Evolutionary conservation across 2,888 invertebrate genomes (phyloP).

Genomic region (Drosophila villosipedis): DNA sequence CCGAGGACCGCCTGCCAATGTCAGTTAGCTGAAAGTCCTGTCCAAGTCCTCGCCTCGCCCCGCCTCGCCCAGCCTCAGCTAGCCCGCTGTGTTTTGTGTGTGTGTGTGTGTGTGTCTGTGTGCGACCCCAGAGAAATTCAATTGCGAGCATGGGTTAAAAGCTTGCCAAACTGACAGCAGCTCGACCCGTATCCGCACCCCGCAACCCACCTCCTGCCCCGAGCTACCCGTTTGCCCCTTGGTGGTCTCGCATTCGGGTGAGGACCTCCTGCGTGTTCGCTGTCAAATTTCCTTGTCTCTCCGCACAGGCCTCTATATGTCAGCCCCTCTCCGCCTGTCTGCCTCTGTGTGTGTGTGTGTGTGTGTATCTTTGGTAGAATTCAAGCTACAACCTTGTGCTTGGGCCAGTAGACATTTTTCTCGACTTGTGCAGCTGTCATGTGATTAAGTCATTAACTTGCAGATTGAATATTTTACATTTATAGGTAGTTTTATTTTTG

Average conservation of each 20-base stretch:
- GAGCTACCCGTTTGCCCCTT: constrained; percentile 6
- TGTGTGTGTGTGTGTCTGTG: constrained; percentile 4
- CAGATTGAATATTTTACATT: constrained; percentile 25
- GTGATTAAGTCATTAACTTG: constrained; percentile 52
- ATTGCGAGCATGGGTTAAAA: constrained; percentile 72
- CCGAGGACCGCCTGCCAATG: constrained; percentile 67
- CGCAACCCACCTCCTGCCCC: not conserved
- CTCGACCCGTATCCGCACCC: constrained; percentile 50
- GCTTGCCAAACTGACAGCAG: constrained; percentile 70
- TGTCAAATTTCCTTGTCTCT: constrained; percentile 62
- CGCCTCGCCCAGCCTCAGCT: not conserved
- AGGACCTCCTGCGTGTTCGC: constrained; percentile 56
- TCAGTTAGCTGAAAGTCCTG: constrained; percentile 68
- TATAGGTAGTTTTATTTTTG: constrained; percentile 1
- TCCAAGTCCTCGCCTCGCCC: constrained; percentile 8
- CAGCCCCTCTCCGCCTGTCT: constrained; percentile 3
- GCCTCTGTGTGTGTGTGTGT: constrained; percentile 4
- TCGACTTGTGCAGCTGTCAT: constrained; percentile 31
- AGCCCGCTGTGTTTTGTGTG: constrained; percentile 20
- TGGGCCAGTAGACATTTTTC: constrained; percentile 8
- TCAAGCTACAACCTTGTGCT: constrained; percentile 8
- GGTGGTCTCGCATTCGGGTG: constrained; percentile 46
- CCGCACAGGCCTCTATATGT: constrained; percentile 37
- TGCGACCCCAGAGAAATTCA: constrained; percentile 48
- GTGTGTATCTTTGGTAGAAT: constrained; percentile 14